These are phyloP conservation scores for Rousettus madagascariensis DNA, from an alignment of 2,797 vertebrate species.

Conservation along the genomic window DNA sequence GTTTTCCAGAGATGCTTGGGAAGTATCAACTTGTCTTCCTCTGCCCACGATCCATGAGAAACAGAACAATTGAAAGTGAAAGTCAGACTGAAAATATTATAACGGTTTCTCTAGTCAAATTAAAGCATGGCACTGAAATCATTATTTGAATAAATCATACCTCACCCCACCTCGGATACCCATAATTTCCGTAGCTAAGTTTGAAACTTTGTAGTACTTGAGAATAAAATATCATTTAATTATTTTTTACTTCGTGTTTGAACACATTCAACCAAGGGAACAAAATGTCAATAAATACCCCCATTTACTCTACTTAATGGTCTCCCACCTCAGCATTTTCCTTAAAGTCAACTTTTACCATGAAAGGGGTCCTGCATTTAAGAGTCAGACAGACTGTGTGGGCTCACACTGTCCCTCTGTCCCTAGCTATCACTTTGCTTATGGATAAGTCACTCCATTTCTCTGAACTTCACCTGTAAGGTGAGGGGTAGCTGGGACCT, in stretches of 20 bases:
- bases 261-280: not conserved
- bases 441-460: not conserved
- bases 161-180: not conserved
- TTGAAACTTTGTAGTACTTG: conserved; percentile 28
- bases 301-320: not conserved
- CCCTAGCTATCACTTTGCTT: not conserved
- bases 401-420: not conserved
- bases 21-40: conserved; percentile 45
- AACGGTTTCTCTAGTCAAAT: conserved; percentile 31
- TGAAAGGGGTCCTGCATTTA: not conserved
- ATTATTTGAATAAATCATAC: conserved; percentile 41
- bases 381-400: not conserved
- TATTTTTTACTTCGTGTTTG: conserved; percentile 50
- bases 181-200: conserved; percentile 16
- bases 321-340: not conserved
- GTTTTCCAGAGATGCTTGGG: conserved; percentile 53
- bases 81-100: conserved; percentile 36
- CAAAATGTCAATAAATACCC: not conserved
- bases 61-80: conserved; percentile 56
- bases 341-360: not conserved
- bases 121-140: conserved; percentile 16
- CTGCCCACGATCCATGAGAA: conserved; percentile 61
- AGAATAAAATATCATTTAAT: conserved; percentile 35
- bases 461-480: not conserved
- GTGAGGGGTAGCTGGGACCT: not conserved